Evolutionary conservation across 2,797 vertebrate genomes (phyloP).

Genomic region (Clarias laeviceps): DNA sequence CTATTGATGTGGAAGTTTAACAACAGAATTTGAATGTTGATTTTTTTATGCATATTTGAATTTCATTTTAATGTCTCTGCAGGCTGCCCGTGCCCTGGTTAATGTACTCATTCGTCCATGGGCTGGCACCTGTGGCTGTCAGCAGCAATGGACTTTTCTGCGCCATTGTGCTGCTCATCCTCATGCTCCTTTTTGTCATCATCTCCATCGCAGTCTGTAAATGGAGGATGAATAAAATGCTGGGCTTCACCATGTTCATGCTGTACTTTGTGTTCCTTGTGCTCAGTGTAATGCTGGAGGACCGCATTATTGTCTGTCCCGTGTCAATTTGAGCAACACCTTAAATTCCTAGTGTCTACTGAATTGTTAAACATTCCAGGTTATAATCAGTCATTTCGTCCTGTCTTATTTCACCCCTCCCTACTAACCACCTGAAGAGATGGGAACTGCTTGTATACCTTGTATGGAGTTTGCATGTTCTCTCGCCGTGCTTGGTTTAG

Average conservation of each 20-base stretch:
- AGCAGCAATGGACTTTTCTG: conserved; percentile 97
- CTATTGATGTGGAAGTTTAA: not conserved
- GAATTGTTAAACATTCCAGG: not conserved
- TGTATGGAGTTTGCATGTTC: not conserved
- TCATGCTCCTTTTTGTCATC: conserved; percentile 97
- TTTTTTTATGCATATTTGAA: not conserved
- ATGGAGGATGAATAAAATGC: conserved; percentile 94
- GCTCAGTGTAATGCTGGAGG: conserved; percentile 94
- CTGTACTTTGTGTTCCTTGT: conserved; percentile 96
- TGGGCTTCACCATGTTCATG: conserved; percentile 91
- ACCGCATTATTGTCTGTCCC: conserved; percentile 90
- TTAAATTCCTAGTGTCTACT: not conserved
- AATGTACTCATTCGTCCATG: conserved; percentile 79
- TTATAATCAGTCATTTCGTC: not conserved
- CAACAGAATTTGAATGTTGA: not conserved
- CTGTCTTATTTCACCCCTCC: conserved; percentile 2
- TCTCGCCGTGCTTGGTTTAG: too few species aligned
- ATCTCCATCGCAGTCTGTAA: conserved; percentile 88
- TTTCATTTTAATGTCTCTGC: conserved; percentile 27
- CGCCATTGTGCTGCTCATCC: conserved; percentile 94
- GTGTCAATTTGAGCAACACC: conserved; percentile 82
- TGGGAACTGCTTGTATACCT: not conserved
- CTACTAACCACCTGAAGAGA: not conserved
- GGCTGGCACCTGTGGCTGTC: conserved; percentile 84
- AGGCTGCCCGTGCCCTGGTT: conserved; percentile 94